These are phyloP conservation scores for Cataglyphis altisquamis DNA, from an alignment of 2,888 invertebrate species.

Conservation along the genomic window DNA sequence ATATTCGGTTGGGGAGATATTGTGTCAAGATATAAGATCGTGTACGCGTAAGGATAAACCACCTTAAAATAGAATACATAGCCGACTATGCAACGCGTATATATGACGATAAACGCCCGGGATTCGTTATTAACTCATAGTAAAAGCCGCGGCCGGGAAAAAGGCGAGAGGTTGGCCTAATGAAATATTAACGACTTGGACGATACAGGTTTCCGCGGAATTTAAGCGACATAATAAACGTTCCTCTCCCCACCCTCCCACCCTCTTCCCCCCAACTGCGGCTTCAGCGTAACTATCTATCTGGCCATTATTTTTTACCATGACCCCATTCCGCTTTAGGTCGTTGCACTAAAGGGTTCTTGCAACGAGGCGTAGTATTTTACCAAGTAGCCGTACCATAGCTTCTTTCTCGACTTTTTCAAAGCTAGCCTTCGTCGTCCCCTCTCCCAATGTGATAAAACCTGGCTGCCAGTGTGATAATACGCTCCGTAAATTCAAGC, in stretches of 20 bases:
- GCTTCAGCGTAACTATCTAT: constrained; percentile 44
- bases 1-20: neutral
- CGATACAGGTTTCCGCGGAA: constrained; percentile 60
- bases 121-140: constrained; percentile 68
- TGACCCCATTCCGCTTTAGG: constrained; percentile 28
- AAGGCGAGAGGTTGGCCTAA: constrained; percentile 61
- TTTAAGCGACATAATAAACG: constrained; percentile 61
- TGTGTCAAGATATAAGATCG: neutral
- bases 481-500: constrained; percentile 43
- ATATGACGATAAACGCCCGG: constrained; percentile 57
- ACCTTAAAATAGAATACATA: constrained; percentile 60
- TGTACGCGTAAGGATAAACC: neutral
- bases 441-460: constrained; percentile 16
- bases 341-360: constrained; percentile 29
- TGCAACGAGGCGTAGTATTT: constrained; percentile 52
- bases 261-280: neutral
- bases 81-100: constrained; percentile 45
- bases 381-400: constrained; percentile 22
- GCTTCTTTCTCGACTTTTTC: constrained; percentile 36
- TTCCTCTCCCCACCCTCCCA: neutral
- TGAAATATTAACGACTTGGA: constrained; percentile 74
- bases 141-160: constrained; percentile 50
- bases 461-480: constrained; percentile 24
- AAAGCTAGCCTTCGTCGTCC: constrained; percentile 16
- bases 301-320: constrained; percentile 47